These are phyloP conservation scores for Limosa lapponica DNA, from an alignment of 2,797 vertebrate genomes.

Conservation along the genomic window DNA sequence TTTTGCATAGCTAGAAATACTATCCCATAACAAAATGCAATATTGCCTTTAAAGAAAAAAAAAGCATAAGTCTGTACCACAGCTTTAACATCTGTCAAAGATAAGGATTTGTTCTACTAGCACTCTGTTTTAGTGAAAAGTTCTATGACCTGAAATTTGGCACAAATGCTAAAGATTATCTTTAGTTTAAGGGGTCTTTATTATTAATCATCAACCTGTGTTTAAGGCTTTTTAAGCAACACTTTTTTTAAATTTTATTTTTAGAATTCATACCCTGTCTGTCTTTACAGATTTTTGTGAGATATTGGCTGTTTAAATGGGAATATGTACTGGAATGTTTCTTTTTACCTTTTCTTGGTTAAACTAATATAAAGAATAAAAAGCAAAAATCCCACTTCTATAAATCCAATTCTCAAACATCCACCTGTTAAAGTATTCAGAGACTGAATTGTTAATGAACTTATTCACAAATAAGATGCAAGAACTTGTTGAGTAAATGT, in stretches of 20 bases:
- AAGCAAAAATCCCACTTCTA: background rate
- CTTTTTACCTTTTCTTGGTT: background rate
- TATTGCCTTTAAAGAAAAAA: background rate
- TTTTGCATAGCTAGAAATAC: background rate
- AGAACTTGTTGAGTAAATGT: background rate
- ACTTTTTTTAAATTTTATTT: background rate
- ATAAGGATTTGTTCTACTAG: background rate
- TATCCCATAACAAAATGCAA: background rate
- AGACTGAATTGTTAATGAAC: background rate
- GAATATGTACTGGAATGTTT: background rate
- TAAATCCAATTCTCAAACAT: background rate
- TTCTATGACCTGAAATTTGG: slow-evolving; percentile 15
- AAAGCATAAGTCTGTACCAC: background rate
- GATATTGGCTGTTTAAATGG: background rate
- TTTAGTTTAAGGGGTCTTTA: slow-evolving; percentile 10
- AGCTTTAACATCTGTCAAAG: slow-evolving; percentile 21
- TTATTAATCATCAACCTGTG: background rate
- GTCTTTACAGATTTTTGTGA: background rate
- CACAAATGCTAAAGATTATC: slow-evolving; percentile 3
- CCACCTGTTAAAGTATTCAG: background rate
- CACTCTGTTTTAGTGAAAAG: background rate
- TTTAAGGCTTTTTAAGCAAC: background rate
- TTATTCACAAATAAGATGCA: background rate
- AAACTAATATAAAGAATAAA: background rate
- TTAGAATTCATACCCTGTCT: background rate